phyloP scores from a whole-genome alignment of 2,113 vertebrate genomes.

The Mormoops blainvillei region DNA sequence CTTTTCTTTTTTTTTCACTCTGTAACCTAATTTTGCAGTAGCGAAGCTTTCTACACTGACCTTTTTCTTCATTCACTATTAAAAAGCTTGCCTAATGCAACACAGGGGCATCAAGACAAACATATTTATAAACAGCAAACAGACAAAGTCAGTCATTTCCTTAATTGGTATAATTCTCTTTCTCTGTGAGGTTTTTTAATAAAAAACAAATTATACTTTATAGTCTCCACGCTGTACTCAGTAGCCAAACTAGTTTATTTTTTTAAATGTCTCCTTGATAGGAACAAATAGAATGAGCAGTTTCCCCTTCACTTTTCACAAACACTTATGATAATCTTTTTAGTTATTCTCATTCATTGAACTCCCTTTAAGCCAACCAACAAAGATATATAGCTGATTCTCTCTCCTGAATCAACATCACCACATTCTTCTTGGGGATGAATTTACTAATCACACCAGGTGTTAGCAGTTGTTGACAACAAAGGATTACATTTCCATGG shows the following conservation, averaged over 20 bases:
- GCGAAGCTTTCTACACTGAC: neutral
- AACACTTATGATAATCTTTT: neutral
- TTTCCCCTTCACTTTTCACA: neutral
- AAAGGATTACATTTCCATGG: neutral
- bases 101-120: neutral
- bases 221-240: neutral
- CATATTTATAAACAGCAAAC: neutral
- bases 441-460: neutral
- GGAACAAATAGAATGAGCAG: neutral
- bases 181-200: neutral
- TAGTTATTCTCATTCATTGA: conserved; percentile 7
- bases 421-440: neutral
- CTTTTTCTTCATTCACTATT: neutral
- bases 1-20: neutral
- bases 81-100: neutral
- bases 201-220: neutral
- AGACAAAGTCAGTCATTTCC: neutral
- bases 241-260: neutral
- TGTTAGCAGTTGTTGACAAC: neutral
- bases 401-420: neutral
- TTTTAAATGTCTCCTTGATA: neutral
- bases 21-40: neutral
- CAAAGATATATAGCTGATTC: neutral
- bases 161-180: neutral
- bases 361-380: neutral